Conservation (phyloP, 30 jellyfish, hydroid and myxozoan species). For the Aurelia coerulea region DNA sequence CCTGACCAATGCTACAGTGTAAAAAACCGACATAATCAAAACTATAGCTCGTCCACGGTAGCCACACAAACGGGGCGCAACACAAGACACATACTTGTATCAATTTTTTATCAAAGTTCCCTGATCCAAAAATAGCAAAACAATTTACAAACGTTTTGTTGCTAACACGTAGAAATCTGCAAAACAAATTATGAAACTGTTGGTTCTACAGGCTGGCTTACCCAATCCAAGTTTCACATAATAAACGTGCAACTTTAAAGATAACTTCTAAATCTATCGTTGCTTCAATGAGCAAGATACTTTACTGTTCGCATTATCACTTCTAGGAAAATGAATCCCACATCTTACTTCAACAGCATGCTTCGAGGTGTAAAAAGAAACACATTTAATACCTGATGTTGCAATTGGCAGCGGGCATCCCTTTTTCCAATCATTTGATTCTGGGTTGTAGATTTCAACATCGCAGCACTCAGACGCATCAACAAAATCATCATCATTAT, state of each 20-base stretch:
- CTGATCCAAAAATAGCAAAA: too few species aligned
- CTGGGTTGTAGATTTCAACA: slow-evolving; percentile 86
- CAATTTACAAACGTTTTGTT: too few species aligned
- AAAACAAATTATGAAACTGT: too few species aligned
- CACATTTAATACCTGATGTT: slow-evolving; percentile 86
- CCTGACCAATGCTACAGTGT: too few species aligned
- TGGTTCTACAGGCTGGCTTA: too few species aligned
- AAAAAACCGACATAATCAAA: too few species aligned
- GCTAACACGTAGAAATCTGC: too few species aligned
- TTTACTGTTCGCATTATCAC: neutral
- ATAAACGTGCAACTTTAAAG: neutral
- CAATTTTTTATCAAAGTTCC: too few species aligned
- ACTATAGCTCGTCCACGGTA: too few species aligned
- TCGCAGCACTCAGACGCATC: slow-evolving; percentile 90
- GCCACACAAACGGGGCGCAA: too few species aligned
- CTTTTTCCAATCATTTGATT: slow-evolving; percentile 52
- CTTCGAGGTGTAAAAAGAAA: slow-evolving; percentile 57
- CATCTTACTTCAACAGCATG: slow-evolving; percentile 74
- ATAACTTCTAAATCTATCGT: neutral
- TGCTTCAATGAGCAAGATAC: neutral
- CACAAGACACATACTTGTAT: too few species aligned
- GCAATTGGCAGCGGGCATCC: slow-evolving; percentile 89
- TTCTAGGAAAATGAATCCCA: slow-evolving; percentile 69
- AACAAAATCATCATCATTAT: slow-evolving; percentile 91
- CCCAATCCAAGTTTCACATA: too few species aligned